Evolutionary conservation across 2,113 vertebrate genomes (phyloP), one percentile per base, ranked within the genome.

Genomic region (Isichthys henryi): DNA sequence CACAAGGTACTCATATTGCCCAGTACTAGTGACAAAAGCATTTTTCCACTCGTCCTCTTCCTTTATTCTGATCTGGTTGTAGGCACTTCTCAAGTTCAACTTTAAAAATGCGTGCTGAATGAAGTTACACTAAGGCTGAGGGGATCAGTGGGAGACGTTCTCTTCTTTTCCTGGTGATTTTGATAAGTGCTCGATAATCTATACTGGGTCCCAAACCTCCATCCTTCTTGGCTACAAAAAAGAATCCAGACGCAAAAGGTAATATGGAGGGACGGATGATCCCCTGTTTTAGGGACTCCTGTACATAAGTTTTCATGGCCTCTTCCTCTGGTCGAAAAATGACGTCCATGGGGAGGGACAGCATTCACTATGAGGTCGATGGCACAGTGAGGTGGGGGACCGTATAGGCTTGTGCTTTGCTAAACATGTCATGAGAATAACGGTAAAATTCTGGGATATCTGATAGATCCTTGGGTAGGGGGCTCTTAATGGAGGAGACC

Each of bases 361-460:
- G 82, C 35, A n/a, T 46, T 56, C 0, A 45, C 52, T 5, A 77
- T 58, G 4, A 89, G 21, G 6, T 90, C 88, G 5, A 90, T 77
- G 21, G 90, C 90, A 77, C 90, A 90, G 45, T 85, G 89, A 2
- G 87, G 89, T 0, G 52, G 89, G 11, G 88, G 43, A 19, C 9
- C 1, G 1, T 52, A 17, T 52, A 17, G 7, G 90, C 46, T 39
- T 46, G 4, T 9, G n/a, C 2, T 35, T 70, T 52, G 27, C 23
- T 85, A n/a, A 90, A 90, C 1, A 66, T 10, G 31, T n/a, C 50
- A 23, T 5, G 0, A 43, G 48, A 70, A 5, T 45, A 19, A 10
- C 0, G 5, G 7, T 70, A 70, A 3, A 13, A 1, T 35, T 56
- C 21, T 23, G 58, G 87, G 19, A 70, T 21, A 48, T 5, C 8